Conservation (phyloP, 2,888 invertebrate genomes). For the Periphyllus acericola region DNA sequence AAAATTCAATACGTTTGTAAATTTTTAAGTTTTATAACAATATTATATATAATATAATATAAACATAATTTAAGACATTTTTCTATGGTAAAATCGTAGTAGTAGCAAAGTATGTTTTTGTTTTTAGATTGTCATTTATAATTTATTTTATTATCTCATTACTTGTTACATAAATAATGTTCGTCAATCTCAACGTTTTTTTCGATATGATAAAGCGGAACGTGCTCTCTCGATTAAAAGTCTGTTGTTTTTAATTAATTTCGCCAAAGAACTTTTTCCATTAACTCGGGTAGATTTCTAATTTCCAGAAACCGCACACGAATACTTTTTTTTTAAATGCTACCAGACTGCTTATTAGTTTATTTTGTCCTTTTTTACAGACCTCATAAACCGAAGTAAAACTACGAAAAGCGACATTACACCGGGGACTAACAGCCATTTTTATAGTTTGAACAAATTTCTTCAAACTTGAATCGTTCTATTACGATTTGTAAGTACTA, state of each 20-base stretch:
- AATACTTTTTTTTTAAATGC: slow-evolving; percentile 50
- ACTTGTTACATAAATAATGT: not conserved
- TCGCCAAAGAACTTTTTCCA: slow-evolving; percentile 42
- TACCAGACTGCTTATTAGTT: slow-evolving; percentile 48
- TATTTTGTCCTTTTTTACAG: slow-evolving; percentile 46
- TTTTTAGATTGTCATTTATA: not conserved
- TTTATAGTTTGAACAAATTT: slow-evolving; percentile 49
- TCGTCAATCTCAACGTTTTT: not conserved
- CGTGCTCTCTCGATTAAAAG: slow-evolving; percentile 20
- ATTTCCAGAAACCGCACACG: slow-evolving; percentile 44
- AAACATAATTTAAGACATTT: not conserved
- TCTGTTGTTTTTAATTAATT: slow-evolving; percentile 54
- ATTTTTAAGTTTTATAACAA: no score
- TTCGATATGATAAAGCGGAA: slow-evolving; percentile 22
- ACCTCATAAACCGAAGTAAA: slow-evolving; percentile 44
- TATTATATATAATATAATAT: not conserved
- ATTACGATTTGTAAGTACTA: slow-evolving; percentile 6
- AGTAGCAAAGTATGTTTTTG: not conserved
- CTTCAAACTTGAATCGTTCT: slow-evolving; percentile 33
- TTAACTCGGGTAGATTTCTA: slow-evolving; percentile 49
- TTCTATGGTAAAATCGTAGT: not conserved
- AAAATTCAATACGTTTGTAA: no score
- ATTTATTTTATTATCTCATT: not conserved
- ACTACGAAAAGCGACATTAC: slow-evolving; percentile 30
- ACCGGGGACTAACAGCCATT: slow-evolving; percentile 4